A percentile compares a stretch with the other conserved stretches of the same genome.
Evolutionary conservation across 1,140 invertebrate genomes (phyloP).

Genomic region (Dryas iulia): DNA sequence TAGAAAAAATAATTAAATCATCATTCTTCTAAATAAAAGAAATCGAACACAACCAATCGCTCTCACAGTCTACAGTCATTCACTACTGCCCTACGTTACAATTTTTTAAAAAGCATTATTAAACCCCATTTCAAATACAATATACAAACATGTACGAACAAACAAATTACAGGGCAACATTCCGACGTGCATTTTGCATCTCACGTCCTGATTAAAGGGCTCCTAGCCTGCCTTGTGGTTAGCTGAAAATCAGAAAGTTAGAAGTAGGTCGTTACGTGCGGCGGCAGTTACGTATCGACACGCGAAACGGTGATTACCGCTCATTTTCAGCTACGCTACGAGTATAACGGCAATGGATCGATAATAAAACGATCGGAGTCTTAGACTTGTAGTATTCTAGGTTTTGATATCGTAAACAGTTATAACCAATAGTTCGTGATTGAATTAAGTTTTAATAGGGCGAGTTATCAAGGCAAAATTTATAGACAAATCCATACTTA

Average conservation of each 20-base stretch:
- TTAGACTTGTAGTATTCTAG: not conserved
- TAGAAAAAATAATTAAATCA: no score
- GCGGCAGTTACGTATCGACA: slow-evolving; percentile 27
- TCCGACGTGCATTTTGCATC: slow-evolving; percentile 4
- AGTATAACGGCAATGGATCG: slow-evolving; percentile 22
- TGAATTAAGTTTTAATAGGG: no score
- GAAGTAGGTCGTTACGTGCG: slow-evolving; percentile 20
- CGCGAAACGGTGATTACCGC: slow-evolving; percentile 37
- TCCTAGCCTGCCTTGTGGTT: slow-evolving; percentile 11
- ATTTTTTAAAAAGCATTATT: not conserved
- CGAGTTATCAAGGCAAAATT: no score
- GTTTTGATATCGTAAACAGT: no score
- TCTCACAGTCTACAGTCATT: no score
- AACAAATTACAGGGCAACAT: not conserved
- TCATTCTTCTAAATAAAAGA: not conserved
- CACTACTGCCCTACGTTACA: no score
- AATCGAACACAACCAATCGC: no score
- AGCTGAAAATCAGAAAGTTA: slow-evolving; percentile 29
- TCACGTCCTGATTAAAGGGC: slow-evolving; percentile 21
- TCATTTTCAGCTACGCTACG: slow-evolving; percentile 28
- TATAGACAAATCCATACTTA: no score
- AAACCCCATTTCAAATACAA: not conserved
- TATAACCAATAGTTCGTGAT: no score
- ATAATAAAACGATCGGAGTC: slow-evolving; percentile 5
- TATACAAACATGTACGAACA: not conserved